Conservation (phyloP, 2,888 invertebrate species). For the Polymixis lichenea region DNA sequence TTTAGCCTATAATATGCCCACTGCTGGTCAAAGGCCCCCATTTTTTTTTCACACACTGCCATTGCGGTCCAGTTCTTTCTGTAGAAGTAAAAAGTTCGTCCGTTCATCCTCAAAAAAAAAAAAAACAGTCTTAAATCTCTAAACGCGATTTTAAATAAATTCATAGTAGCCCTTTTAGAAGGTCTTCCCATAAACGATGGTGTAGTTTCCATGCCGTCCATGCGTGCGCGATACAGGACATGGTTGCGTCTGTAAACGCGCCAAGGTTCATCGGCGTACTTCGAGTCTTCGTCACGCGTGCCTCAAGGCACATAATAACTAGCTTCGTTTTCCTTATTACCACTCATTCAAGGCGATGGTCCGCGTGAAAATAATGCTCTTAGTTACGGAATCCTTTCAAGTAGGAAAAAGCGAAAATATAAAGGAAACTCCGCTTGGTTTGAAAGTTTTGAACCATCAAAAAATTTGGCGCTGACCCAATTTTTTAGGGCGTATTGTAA, state of each 20-base stretch:
- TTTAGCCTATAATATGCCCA: neutral
- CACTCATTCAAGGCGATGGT: constrained; percentile 55
- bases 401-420: constrained; percentile 28
- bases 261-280: constrained; percentile 61
- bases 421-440: constrained; percentile 5
- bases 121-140: neutral
- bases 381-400: constrained; percentile 59
- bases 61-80: neutral
- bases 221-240: constrained; percentile 43
- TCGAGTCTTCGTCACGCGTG: constrained; percentile 51
- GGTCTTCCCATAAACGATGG: constrained; percentile 48
- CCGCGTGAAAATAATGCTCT: constrained; percentile 53
- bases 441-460: neutral
- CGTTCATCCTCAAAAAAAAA: neutral
- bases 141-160: constrained; percentile 19
- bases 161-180: constrained; percentile 40
- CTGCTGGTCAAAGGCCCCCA: neutral
- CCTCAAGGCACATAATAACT: constrained; percentile 62
- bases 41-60: neutral
- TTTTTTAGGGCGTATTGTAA: neutral
- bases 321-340: constrained; percentile 62
- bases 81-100: neutral
- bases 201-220: no score
- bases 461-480: constrained; percentile 6
- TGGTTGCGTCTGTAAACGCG: constrained; percentile 56